Evolutionary conservation across 2,113 vertebrate species (phyloP), one percentile per base, ranked within the genome.

Genomic region (Gallinago paraguaiae): DNA sequence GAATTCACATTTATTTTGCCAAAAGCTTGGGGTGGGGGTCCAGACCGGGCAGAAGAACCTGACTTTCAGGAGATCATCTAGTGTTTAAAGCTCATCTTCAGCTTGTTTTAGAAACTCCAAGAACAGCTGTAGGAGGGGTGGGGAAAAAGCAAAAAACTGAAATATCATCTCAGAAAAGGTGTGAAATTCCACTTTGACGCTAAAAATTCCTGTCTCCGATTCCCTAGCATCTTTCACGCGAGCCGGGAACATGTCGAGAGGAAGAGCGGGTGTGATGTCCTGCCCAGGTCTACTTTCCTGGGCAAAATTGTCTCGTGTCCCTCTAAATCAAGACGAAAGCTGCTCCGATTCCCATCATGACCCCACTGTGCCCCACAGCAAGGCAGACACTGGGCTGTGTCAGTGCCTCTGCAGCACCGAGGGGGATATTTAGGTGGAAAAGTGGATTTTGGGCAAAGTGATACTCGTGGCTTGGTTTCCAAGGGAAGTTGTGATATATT

Each of bases 171-270:
- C 10, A 54, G 64, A 54, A 86, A 75, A 93, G 64, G 79, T 71
- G 80, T 60, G 77, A 94, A 97, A 88, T 86, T 93, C 69, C 35
- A 78, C 37, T 70, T 69, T 17, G 11, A 8, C 0, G 0, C 68
- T 86, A 88, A 93, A 91, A 90, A 45, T 78, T 79, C 82, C 59
- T 37, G 35, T 35, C 77, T 53, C 76, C 46, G 3, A 0, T 14
- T 72, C 76, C 68, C 79, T 83, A 76, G n/a, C 19, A 10, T 75
- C 65, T 90, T 70, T 57, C 82, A 50, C 0, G 0, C 0, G 14
- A 65, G n/a, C 35, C 0, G 0, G 37, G 82, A 79, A 39, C 6
- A 1, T 12, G 11, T 11, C 0, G 2, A 46, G 35, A 31, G n/a
- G 13, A 69, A 27, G 64, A 74, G 56, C 11, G 6, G 35, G 45